These are phyloP conservation scores for Parascotia fuliginaria DNA, from an alignment of 2,888 invertebrate species.

Conservation along the genomic window DNA sequence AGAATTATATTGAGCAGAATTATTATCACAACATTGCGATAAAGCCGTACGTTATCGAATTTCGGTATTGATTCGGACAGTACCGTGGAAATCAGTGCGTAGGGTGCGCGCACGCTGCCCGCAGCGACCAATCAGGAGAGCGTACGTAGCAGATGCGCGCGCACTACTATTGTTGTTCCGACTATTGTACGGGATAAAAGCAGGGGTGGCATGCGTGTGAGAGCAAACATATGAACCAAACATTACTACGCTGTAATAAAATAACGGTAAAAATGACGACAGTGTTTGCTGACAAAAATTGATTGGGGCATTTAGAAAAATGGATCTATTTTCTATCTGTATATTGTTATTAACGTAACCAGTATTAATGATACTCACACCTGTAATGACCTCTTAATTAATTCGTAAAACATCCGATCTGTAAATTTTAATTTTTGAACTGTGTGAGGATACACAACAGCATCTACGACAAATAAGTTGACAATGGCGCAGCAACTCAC, in stretches of 20 bases:
- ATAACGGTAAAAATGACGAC: conserved; percentile 52
- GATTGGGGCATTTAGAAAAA: not conserved
- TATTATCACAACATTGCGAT: conserved; percentile 35
- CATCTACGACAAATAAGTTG: too few species aligned
- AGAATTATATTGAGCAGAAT: not conserved
- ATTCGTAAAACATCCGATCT: too few species aligned
- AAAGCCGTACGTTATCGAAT: conserved; percentile 64
- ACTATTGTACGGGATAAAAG: conserved; percentile 66
- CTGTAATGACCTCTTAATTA: too few species aligned
- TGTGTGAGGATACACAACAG: too few species aligned
- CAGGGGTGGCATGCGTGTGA: conserved; percentile 70
- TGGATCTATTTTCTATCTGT: not conserved
- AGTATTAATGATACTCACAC: too few species aligned
- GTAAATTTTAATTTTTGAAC: too few species aligned
- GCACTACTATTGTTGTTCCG: conserved; percentile 66
- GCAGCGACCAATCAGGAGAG: conserved; percentile 54
- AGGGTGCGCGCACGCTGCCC: conserved; percentile 64
- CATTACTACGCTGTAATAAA: conserved; percentile 58
- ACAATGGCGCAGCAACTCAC: too few species aligned
- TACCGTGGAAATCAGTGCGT: conserved; percentile 75
- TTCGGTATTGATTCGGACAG: conserved; percentile 74
- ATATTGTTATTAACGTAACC: too few species aligned
- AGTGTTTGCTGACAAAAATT: conserved; percentile 25
- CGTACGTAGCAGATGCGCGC: conserved; percentile 76
- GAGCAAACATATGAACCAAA: conserved; percentile 68